phyloP scores from a whole-genome alignment of 2,797 vertebrate species.

The Alectoris magna region DNA sequence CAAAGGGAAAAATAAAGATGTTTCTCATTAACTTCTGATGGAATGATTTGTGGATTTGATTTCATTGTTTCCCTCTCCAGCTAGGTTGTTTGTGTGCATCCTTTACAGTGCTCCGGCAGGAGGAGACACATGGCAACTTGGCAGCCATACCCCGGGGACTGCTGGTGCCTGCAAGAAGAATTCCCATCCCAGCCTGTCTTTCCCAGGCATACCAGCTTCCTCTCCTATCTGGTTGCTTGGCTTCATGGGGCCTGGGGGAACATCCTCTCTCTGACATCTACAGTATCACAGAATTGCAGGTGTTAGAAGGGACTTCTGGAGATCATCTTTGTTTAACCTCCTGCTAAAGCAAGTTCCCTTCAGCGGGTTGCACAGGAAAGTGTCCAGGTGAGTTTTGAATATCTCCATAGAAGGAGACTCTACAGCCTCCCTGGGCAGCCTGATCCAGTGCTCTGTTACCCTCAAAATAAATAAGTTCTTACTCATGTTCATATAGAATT shows the following conservation, averaged over 20 bases:
- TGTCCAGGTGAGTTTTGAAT: neutral
- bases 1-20: accelerated
- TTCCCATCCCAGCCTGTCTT: accelerated
- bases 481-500: too few relatives aligned
- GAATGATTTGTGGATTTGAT: neutral
- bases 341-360: neutral
- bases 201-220: accelerated
- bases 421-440: neutral
- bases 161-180: neutral
- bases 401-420: neutral
- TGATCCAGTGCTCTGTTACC: neutral
- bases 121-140: accelerated
- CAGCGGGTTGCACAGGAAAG: neutral
- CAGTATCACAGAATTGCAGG: neutral
- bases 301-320: neutral
- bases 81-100: neutral
- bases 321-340: neutral
- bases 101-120: neutral
- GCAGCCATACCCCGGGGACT: neutral
- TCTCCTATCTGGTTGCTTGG: neutral
- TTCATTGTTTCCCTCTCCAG: neutral
- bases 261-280: neutral
- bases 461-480: neutral
- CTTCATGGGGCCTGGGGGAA: neutral
- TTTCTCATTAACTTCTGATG: neutral